phyloP scores from a whole-genome alignment of 1,140 invertebrate genomes.

The Galendromus occidentalis region DNA sequence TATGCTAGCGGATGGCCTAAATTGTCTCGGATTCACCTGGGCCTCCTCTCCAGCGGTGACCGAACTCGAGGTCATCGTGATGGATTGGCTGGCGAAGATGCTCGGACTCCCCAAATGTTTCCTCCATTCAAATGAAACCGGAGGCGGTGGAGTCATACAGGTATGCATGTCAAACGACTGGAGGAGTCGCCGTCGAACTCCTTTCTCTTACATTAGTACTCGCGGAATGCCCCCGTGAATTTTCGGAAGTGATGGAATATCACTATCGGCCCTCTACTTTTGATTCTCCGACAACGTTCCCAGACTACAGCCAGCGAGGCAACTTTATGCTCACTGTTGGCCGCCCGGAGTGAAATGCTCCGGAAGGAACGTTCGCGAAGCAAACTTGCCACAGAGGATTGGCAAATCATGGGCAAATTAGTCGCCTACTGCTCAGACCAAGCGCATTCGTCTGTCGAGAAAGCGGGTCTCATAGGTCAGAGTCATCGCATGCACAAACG shows the following conservation, averaged over 20 bases:
- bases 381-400: conserved; percentile 48
- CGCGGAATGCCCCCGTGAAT: too few species aligned
- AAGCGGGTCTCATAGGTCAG: conserved; percentile 41
- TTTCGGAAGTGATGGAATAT: neutral
- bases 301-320: conserved; percentile 73
- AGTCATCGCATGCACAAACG: conserved; percentile 12
- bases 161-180: conserved; percentile 22
- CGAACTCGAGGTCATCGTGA: conserved; percentile 34
- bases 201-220: conserved; percentile 1
- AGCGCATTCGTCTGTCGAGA: conserved; percentile 80
- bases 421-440: conserved; percentile 85
- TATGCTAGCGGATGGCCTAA: conserved; percentile 32
- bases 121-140: conserved; percentile 32
- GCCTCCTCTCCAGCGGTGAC: conserved; percentile 35
- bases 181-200: neutral
- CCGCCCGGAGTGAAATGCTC: conserved; percentile 66
- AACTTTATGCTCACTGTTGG: conserved; percentile 68
- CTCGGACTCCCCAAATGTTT: conserved; percentile 36
- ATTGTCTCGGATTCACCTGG: conserved; percentile 34
- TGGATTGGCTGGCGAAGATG: conserved; percentile 34
- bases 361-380: conserved; percentile 38
- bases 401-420: conserved; percentile 69
- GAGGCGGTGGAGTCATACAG: conserved; percentile 38
- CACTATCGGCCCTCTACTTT: neutral
- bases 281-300: conserved; percentile 13